phyloP scores from a whole-genome alignment of 2,888 invertebrate genomes.

The Prostheceraeus crozeri region DNA sequence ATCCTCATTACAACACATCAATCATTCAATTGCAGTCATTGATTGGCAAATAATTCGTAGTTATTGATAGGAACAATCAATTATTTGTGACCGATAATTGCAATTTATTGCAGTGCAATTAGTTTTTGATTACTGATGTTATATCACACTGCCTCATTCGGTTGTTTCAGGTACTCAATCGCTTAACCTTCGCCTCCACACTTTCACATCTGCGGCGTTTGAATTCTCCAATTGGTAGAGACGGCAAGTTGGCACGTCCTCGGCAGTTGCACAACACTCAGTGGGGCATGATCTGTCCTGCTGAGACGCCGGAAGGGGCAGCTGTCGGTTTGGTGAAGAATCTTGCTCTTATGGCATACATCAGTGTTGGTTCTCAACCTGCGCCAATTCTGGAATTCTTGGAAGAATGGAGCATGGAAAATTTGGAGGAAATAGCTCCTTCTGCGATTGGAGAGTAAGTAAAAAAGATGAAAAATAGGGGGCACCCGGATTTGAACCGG shows the following conservation, averaged over 20 bases:
- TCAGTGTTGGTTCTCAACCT: conserved; percentile 97
- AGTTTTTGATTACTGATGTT: too few relatives aligned
- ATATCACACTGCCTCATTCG: too few relatives aligned
- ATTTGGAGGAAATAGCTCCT: conserved; percentile 97
- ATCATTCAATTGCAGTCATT: too few relatives aligned
- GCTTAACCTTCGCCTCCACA: conserved; percentile 95
- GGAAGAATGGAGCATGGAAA: conserved; percentile 99
- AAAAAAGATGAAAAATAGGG: too few relatives aligned
- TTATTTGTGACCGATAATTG: too few relatives aligned
- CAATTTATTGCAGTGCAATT: too few relatives aligned
- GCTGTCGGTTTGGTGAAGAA: conserved; percentile 86
- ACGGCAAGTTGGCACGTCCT: conserved; percentile 96
- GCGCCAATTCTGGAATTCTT: conserved; percentile 99
- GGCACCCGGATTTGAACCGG: too few relatives aligned
- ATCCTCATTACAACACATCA: too few relatives aligned
- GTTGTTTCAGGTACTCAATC: conserved; percentile 70
- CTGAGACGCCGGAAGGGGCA: conserved; percentile 84
- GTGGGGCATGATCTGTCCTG: conserved; percentile 99
- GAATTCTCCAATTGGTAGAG: conserved; percentile 96
- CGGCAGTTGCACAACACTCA: conserved; percentile 96
- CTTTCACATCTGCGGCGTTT: conserved; percentile 92
- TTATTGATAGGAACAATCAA: too few relatives aligned
- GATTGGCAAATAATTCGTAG: too few relatives aligned
- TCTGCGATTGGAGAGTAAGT: conserved; percentile 82
- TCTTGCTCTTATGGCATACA: conserved; percentile 97